phyloP scores from a whole-genome alignment of 2,888 invertebrate species.

The Dioctria linearis region DNA sequence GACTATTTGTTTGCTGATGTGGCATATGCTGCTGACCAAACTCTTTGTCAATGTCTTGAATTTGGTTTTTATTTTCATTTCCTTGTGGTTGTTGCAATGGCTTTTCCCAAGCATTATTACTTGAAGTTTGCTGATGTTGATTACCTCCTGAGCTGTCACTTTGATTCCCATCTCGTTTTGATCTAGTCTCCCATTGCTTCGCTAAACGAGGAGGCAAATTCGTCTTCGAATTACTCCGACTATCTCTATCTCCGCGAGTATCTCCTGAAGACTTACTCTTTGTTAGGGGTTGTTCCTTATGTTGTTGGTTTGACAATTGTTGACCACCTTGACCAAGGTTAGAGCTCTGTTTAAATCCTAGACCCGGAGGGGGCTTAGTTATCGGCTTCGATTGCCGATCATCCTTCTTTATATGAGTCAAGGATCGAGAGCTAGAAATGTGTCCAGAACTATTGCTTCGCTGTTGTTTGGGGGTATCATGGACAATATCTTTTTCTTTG shows the following conservation, averaged over 20 bases:
- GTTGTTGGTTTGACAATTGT: constrained; percentile 71
- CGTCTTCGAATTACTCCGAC: constrained; percentile 72
- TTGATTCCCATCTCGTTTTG: constrained; percentile 66
- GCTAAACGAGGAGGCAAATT: constrained; percentile 85
- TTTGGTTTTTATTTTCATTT: constrained; percentile 56
- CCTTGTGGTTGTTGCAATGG: constrained; percentile 73
- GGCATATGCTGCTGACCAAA: constrained; percentile 18
- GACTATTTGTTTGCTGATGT: constrained; percentile 51
- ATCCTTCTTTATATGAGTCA: constrained; percentile 62
- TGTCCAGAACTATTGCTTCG: constrained; percentile 62
- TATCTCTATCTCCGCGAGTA: constrained; percentile 59
- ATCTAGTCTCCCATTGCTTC: constrained; percentile 78
- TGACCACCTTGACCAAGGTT: constrained; percentile 66
- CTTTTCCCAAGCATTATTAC: constrained; percentile 86
- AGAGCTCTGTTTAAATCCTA: constrained; percentile 60
- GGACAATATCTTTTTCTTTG: constrained; percentile 64
- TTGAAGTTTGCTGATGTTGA: constrained; percentile 37
- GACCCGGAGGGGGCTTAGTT: constrained; percentile 63
- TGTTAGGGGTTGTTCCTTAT: constrained; percentile 72
- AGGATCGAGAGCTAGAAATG: constrained; percentile 55
- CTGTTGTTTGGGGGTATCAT: constrained; percentile 53
- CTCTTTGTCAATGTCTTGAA: constrained; percentile 50
- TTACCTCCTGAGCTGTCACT: constrained; percentile 19
- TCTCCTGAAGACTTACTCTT: constrained; percentile 58
- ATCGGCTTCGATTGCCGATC: constrained; percentile 60